Evolutionary conservation across 2,888 invertebrate species (phyloP).

Genomic region (Folsomia manolachei): DNA sequence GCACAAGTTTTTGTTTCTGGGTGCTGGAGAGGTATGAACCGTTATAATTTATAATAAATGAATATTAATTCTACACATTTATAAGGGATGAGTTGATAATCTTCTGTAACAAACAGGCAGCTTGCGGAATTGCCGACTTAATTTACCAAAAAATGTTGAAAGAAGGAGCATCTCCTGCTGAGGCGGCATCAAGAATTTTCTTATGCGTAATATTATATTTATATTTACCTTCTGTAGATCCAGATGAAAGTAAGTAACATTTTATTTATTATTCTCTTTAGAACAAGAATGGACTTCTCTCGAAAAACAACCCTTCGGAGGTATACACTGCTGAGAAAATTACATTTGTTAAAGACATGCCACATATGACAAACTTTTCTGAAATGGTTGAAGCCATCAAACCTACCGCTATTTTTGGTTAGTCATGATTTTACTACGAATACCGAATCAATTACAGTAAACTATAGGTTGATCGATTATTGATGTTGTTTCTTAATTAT

Average conservation of each 20-base stretch:
- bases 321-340: conserved; percentile 73
- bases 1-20: conserved; percentile 87
- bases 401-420: conserved; percentile 90
- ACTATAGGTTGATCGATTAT: neutral
- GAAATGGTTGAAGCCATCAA: conserved; percentile 78
- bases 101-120: conserved; percentile 73
- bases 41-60: neutral
- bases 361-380: conserved; percentile 71
- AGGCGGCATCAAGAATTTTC: conserved; percentile 81
- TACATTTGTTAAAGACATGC: conserved; percentile 74
- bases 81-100: neutral
- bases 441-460: neutral
- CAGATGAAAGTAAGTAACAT: neutral
- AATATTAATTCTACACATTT: neutral
- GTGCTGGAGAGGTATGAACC: conserved; percentile 82
- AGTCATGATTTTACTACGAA: conserved; percentile 51
- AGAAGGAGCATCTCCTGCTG: conserved; percentile 72
- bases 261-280: conserved; percentile 16
- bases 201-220: conserved; percentile 37
- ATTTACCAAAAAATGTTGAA: conserved; percentile 88
- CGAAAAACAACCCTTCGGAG: conserved; percentile 73
- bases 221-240: neutral
- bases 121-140: conserved; percentile 88
- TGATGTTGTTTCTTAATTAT: neutral
- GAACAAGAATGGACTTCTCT: conserved; percentile 92